Base-by-base conservation (phyloP, 2,888 invertebrate genomes). In the Anoplius nigerrimus region DNA sequence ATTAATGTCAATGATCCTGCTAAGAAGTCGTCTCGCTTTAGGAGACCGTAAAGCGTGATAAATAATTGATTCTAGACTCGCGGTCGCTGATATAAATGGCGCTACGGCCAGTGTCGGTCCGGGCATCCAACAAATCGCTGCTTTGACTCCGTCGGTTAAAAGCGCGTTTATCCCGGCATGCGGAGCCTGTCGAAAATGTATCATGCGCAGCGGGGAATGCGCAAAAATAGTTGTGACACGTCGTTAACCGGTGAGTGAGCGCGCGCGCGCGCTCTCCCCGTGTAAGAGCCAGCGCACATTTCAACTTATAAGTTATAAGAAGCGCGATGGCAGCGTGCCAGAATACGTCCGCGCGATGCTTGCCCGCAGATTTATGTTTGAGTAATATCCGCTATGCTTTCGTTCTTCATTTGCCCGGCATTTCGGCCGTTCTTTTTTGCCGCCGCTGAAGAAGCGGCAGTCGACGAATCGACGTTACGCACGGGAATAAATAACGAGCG, bases 161-260 rank as follows among this genome's bases (percentile, higher is more conserved):
- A 34, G 34, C 34, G 11, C 16, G 48, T 48, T 48, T 48, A 16
- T 48, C 15, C 15, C 18, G 61, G n/a, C 57, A 52, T 46, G 48
- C 48, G 22, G 51, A 48, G 58, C 67, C 48, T 20, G 65, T 76
- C 76, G 56, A 68, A 71, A 77, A 77, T 67, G 73, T 71, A 77
- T 72, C 72, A 68, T 62, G 70, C 53, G 52, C 42, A 56, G 58
- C 52, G 66, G 66, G 69, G 71, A 65, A 18, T 15, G 42, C 24
- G 5, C 72, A 71, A 77, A 79, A 79, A 79, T 79, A 79, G 71
- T 79, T 75, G 71, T 74, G 78, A 78, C 78, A 79, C 78, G 66
- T 79, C 76, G 78, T 79, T 79, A 79, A 79, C 79, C 70, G 79
- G 66, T 74, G 72, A 78, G 74, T 62, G 73, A 77, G 69, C 78